Evolutionary conservation across 1,140 invertebrate species (phyloP).

Genomic region (Megathymus violae): DNA sequence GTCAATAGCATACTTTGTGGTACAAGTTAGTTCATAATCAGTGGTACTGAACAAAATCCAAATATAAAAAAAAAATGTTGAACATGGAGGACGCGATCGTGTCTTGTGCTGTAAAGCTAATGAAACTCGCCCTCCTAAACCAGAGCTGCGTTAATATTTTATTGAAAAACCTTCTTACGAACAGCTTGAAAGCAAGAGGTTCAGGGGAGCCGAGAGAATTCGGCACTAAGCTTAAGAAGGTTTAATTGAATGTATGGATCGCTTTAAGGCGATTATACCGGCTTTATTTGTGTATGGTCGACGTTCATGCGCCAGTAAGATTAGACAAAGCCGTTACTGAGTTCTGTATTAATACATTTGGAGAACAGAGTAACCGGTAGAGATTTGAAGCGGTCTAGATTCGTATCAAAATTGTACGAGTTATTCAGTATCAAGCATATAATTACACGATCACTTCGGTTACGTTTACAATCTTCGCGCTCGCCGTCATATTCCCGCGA

Average conservation of each 20-base stretch:
- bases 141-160: constrained; percentile 57
- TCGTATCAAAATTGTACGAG: too few species aligned
- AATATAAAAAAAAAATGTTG: too few species aligned
- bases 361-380: neutral
- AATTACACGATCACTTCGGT: too few species aligned
- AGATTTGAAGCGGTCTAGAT: neutral
- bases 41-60: too few species aligned
- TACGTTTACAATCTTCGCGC: too few species aligned
- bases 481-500: too few species aligned
- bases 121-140: constrained; percentile 27
- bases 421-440: too few species aligned
- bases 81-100: too few species aligned
- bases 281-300: constrained; percentile 49
- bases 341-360: neutral
- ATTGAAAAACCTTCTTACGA: constrained; percentile 62
- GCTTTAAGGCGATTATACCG: constrained; percentile 62
- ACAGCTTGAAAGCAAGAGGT: constrained; percentile 41
- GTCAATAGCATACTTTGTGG: too few species aligned
- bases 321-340: constrained; percentile 4
- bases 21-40: too few species aligned
- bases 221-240: constrained; percentile 45
- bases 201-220: constrained; percentile 34
- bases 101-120: constrained; percentile 1
- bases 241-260: constrained; percentile 74
- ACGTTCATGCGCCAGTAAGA: constrained; percentile 26